Evolutionary conservation across 2,797 vertebrate genomes (phyloP).

Genomic region (Cryptoprocta ferox): DNA sequence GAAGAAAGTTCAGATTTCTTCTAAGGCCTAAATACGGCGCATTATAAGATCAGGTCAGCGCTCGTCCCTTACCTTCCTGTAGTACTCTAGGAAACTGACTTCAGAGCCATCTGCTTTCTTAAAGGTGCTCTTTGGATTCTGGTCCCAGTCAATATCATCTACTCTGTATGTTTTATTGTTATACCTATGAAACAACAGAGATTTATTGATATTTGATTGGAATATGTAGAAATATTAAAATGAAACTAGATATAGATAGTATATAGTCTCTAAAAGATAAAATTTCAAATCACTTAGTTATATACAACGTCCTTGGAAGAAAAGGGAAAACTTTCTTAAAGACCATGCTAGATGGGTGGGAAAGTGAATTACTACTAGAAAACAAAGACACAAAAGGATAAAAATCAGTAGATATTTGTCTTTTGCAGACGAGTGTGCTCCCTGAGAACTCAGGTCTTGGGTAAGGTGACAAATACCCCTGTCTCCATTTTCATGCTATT

Average conservation of each 20-base stretch:
- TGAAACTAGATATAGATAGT: background rate
- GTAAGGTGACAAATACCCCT: background rate
- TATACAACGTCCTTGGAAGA: background rate
- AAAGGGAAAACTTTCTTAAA: background rate
- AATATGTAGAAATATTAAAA: background rate
- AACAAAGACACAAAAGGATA: background rate
- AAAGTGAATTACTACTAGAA: background rate
- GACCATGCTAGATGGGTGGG: background rate
- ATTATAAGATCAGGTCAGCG: background rate
- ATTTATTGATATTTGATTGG: background rate
- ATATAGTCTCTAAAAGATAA: background rate
- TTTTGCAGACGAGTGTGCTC: background rate
- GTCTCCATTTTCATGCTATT: background rate
- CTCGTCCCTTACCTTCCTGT: slow-evolving; percentile 88
- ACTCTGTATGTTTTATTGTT: slow-evolving; percentile 97
- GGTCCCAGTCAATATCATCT: slow-evolving; percentile 96
- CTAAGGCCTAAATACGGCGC: too few species aligned
- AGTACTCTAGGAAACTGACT: slow-evolving; percentile 93
- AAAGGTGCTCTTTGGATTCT: slow-evolving; percentile 92
- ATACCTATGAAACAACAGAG: slow-evolving; percentile 88
- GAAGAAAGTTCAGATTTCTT: background rate
- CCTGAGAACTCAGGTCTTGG: background rate
- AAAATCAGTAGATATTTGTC: background rate
- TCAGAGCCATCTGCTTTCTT: slow-evolving; percentile 90
- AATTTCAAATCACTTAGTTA: background rate